Evolutionary conservation across 2,797 vertebrate genomes (phyloP).

Genomic region (Zalophus californianus): DNA sequence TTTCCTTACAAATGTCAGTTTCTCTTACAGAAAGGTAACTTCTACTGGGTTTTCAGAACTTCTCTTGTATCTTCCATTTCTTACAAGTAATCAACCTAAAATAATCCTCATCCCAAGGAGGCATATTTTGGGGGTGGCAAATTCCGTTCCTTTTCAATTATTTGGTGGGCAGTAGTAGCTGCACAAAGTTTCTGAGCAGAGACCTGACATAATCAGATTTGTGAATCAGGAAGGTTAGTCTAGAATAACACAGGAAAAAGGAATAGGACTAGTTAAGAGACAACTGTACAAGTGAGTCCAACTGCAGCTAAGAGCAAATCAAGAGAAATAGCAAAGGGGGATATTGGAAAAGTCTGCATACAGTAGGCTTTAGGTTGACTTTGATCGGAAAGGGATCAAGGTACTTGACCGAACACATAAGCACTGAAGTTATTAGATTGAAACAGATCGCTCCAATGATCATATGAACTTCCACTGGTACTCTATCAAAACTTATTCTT

Average conservation of each 20-base stretch:
- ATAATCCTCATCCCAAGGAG: neutral
- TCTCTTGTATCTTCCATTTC: neutral
- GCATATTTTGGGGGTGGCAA: neutral
- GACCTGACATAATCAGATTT: neutral
- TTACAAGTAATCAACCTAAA: neutral
- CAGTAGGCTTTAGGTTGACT: neutral
- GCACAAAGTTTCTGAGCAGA: neutral
- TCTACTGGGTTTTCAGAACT: neutral
- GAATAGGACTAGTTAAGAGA: neutral
- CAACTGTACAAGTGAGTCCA: neutral
- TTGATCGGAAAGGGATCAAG: neutral
- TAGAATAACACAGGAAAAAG: neutral
- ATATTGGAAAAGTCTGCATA: neutral
- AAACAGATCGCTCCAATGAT: neutral
- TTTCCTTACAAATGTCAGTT: neutral
- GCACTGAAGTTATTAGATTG: neutral
- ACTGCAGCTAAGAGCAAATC: neutral
- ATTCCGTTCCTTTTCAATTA: neutral
- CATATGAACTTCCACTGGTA: neutral
- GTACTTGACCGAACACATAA: neutral
- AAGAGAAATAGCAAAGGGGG: neutral
- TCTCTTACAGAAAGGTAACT: neutral
- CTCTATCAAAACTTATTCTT: neutral
- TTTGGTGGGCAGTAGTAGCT: neutral
- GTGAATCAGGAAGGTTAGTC: neutral